These are phyloP conservation scores for Diglossa cyanea DNA, from an alignment of 2,797 vertebrate genomes.

Conservation along the genomic window DNA sequence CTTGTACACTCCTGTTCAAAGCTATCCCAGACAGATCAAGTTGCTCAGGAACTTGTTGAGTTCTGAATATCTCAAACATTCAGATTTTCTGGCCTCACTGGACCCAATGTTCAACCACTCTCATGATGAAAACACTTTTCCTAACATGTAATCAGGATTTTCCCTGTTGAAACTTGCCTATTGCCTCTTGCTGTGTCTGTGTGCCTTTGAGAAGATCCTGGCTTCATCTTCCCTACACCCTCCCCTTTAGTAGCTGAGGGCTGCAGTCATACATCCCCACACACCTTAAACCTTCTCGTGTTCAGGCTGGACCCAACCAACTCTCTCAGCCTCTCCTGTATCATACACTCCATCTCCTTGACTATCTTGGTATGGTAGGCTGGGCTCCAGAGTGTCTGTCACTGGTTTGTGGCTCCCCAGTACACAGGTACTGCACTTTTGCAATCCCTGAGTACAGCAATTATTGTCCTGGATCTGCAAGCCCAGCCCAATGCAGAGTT, in stretches of 20 bases:
- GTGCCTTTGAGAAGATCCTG: neutral
- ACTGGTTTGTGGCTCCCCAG: neutral
- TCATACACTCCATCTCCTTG: neutral
- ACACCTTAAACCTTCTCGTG: neutral
- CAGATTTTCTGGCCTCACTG: neutral
- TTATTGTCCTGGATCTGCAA: neutral
- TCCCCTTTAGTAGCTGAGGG: neutral
- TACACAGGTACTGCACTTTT: neutral
- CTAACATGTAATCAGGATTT: neutral
- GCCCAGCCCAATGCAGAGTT: neutral
- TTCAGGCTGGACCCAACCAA: neutral
- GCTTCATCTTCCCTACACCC: neutral
- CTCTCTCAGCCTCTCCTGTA: neutral
- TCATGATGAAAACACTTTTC: neutral
- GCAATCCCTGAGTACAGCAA: neutral
- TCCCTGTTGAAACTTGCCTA: conserved; percentile 35
- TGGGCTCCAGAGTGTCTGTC: neutral
- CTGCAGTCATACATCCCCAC: neutral
- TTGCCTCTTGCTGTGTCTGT: neutral
- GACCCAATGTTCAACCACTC: neutral
- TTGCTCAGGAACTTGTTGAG: neutral
- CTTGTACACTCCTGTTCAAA: neutral
- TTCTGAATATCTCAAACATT: neutral
- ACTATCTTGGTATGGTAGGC: neutral
- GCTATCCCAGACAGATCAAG: neutral